These are phyloP conservation scores for Drosophila cognata DNA, from an alignment of 2,888 invertebrate genomes.

Conservation along the genomic window DNA sequence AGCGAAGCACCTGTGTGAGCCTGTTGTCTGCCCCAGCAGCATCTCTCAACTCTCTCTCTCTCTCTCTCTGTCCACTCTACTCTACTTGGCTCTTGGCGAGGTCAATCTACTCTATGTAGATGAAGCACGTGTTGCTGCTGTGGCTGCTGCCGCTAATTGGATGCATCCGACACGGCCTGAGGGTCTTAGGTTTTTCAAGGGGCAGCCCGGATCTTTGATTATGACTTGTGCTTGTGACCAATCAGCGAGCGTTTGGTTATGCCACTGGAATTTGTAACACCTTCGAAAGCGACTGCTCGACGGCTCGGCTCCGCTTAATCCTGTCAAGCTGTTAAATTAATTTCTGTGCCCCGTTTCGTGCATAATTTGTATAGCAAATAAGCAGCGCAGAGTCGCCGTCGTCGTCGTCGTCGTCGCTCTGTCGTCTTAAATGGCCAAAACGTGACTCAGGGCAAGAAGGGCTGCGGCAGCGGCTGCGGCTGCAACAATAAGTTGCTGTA, in stretches of 20 bases:
- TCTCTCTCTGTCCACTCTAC: neutral
- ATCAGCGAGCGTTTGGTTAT: conserved; percentile 64
- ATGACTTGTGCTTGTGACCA: conserved; percentile 75
- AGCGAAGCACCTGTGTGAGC: conserved; percentile 53
- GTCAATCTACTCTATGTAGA: conserved; percentile 53
- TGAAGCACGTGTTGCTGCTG: conserved; percentile 58
- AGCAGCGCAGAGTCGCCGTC: conserved; percentile 18
- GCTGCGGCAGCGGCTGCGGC: neutral
- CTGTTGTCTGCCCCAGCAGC: conserved; percentile 9
- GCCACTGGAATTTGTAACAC: conserved; percentile 61
- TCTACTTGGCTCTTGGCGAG: conserved; percentile 21
- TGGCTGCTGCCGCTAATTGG: conserved; percentile 62
- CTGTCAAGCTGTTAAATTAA: conserved; percentile 80
- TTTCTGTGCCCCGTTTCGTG: conserved; percentile 59
- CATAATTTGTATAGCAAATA: conserved; percentile 55
- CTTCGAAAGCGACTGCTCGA: conserved; percentile 26
- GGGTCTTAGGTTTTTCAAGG: conserved; percentile 32
- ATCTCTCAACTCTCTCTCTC: neutral
- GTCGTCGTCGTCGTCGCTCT: neutral
- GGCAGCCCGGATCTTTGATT: conserved; percentile 46
- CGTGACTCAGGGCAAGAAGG: conserved; percentile 53
- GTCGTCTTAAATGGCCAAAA: conserved; percentile 59
- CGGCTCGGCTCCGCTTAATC: conserved; percentile 52
- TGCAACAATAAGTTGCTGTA: conserved; percentile 19
- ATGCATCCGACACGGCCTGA: conserved; percentile 64